Evolutionary conservation across 2,797 vertebrate species (phyloP).

Genomic region (Hippopotamyrus pictus): DNA sequence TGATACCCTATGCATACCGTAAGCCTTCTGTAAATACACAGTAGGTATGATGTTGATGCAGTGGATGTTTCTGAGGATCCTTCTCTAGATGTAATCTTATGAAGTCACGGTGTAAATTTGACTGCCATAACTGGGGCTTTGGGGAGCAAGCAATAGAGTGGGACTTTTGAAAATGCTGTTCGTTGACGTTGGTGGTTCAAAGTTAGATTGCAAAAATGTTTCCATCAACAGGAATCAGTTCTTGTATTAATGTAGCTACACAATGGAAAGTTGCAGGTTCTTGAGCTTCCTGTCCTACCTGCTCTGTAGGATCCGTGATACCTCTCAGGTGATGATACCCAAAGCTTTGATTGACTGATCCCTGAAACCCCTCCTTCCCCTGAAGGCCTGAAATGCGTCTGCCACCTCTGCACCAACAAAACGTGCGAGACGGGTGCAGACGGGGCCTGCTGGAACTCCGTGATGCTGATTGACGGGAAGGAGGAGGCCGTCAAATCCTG

Average conservation of each 20-base stretch:
- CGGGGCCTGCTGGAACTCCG: conserved; percentile 92
- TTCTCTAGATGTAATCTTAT: not conserved
- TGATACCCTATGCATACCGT: not conserved
- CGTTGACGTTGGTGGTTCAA: not conserved
- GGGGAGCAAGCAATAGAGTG: not conserved
- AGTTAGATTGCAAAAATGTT: not conserved
- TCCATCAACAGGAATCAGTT: not conserved
- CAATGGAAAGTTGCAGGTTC: not conserved
- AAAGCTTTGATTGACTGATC: not conserved
- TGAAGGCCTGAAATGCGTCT: conserved; percentile 79
- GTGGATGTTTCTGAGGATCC: not conserved
- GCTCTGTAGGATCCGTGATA: not conserved
- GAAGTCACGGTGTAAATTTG: not conserved
- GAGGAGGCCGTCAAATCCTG: conserved; percentile 84
- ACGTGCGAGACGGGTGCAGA: conserved; percentile 86
- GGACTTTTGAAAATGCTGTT: not conserved
- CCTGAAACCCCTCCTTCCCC: not conserved
- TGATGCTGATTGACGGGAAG: conserved; percentile 83
- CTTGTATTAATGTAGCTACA: not conserved
- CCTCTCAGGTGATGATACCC: not conserved
- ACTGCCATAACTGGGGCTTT: not conserved
- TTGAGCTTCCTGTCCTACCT: not conserved
- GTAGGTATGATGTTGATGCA: not conserved
- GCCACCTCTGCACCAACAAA: conserved; percentile 84
- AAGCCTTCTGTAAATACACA: not conserved